phyloP scores from a whole-genome alignment of 2,888 invertebrate genomes.

The Caenorhabditis imperialis region DNA sequence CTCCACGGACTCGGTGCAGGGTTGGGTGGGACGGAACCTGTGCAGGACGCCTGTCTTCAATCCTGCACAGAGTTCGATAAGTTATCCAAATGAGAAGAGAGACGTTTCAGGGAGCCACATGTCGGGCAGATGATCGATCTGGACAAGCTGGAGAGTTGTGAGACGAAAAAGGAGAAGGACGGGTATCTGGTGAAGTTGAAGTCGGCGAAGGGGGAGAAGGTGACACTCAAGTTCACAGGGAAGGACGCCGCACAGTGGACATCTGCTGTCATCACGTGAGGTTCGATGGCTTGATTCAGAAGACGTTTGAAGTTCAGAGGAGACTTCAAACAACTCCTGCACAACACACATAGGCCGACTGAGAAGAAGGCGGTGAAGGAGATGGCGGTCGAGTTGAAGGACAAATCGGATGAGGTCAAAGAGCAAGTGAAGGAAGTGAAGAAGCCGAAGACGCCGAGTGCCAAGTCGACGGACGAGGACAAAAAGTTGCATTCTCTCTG shows the following conservation, averaged over 20 bases:
- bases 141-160: background rate
- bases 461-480: background rate
- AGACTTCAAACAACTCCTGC: background rate
- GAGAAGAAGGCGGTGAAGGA: background rate
- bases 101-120: slow-evolving; percentile 14
- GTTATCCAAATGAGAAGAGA: background rate
- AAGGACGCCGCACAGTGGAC: slow-evolving; percentile 1
- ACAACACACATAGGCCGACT: background rate
- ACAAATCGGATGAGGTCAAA: background rate
- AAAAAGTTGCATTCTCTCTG: background rate
- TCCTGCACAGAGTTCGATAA: slow-evolving; percentile 7
- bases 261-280: slow-evolving; percentile 12
- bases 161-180: slow-evolving; percentile 3
- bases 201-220: slow-evolving; percentile 1
- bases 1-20: slow-evolving; percentile 27
- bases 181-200: slow-evolving; percentile 7
- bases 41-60: slow-evolving; percentile 13
- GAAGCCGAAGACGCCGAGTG: background rate
- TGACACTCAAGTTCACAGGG: slow-evolving; percentile 4
- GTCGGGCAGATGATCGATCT: slow-evolving; percentile 8
- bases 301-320: background rate
- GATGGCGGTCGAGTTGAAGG: slow-evolving; percentile 1
- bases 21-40: slow-evolving; percentile 10
- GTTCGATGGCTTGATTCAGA: background rate
- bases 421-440: slow-evolving; percentile 10